phyloP scores from a whole-genome alignment of 2,888 invertebrate species.

The Hyles lineata region DNA sequence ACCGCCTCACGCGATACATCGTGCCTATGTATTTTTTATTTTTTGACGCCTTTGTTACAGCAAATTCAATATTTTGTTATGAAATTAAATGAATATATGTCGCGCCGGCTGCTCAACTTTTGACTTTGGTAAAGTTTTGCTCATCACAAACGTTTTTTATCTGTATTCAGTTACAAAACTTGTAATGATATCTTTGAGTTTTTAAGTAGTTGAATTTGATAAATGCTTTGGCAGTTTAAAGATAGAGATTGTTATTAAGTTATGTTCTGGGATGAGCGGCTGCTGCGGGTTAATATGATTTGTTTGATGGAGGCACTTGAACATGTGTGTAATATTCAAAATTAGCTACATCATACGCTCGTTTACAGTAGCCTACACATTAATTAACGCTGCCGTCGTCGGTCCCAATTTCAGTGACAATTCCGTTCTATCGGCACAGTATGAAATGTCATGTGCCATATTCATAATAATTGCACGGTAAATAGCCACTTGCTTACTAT shows the following conservation, averaged over 20 bases:
- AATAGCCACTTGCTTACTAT: slow-evolving; percentile 41
- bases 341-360: slow-evolving; percentile 1
- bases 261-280: too few species aligned
- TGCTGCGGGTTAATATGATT: neutral
- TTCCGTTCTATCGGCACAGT: slow-evolving; percentile 48
- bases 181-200: neutral
- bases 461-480: slow-evolving; percentile 55
- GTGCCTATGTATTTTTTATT: slow-evolving; percentile 40
- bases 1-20: slow-evolving; percentile 76
- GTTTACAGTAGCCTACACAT: slow-evolving; percentile 33
- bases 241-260: too few species aligned
- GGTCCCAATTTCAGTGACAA: slow-evolving; percentile 58
- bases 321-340: slow-evolving; percentile 7
- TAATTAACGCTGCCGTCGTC: slow-evolving; percentile 54
- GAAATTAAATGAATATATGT: neutral
- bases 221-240: too few species aligned
- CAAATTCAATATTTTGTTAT: neutral
- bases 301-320: neutral
- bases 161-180: neutral
- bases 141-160: slow-evolving; percentile 2
- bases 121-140: neutral
- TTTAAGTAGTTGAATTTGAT: neutral
- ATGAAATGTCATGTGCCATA: slow-evolving; percentile 57
- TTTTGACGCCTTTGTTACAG: neutral
- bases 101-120: neutral